Evolutionary conservation across 2,888 invertebrate genomes (phyloP).

Genomic region (Trissonchulus sp.): DNA sequence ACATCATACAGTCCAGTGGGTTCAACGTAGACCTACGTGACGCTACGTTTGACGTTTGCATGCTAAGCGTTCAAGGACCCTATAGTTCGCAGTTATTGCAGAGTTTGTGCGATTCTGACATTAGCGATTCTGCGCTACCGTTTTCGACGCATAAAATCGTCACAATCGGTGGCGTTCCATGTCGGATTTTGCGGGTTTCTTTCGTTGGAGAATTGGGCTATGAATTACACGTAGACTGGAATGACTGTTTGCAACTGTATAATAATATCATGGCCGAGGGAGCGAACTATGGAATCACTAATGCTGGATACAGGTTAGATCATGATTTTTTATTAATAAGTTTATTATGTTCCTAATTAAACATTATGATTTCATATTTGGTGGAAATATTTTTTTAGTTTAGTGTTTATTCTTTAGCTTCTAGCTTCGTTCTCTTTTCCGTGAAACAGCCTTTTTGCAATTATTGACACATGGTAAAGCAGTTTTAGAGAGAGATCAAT

Average conservation of each 20-base stretch:
- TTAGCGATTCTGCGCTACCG: conserved; percentile 61
- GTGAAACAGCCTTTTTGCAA: too few relatives aligned
- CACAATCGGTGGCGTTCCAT: conserved; percentile 53
- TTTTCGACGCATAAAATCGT: conserved; percentile 63
- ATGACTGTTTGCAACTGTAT: conserved; percentile 62
- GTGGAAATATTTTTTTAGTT: too few relatives aligned
- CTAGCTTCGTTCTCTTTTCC: too few relatives aligned
- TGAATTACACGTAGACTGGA: conserved; percentile 73
- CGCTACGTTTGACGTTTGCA: conserved; percentile 69
- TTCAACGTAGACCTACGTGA: conserved; percentile 70
- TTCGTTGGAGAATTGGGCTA: conserved; percentile 83
- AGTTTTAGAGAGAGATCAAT: too few relatives aligned
- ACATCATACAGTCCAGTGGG: conserved; percentile 64
- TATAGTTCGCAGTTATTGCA: conserved; percentile 62
- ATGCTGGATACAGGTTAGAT: conserved; percentile 77
- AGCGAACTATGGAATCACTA: conserved; percentile 63
- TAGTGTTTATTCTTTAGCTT: too few relatives aligned
- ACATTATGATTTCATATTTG: too few relatives aligned
- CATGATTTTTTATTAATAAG: too few relatives aligned
- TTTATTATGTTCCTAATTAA: too few relatives aligned
- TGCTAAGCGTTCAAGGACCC: conserved; percentile 77
- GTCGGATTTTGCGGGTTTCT: conserved; percentile 69
- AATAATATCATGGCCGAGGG: conserved; percentile 62
- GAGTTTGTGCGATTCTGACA: conserved; percentile 42
- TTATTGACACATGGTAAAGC: too few relatives aligned